Base-by-base conservation (phyloP, 2,113 vertebrate species). In the Heterochromis multidens region DNA sequence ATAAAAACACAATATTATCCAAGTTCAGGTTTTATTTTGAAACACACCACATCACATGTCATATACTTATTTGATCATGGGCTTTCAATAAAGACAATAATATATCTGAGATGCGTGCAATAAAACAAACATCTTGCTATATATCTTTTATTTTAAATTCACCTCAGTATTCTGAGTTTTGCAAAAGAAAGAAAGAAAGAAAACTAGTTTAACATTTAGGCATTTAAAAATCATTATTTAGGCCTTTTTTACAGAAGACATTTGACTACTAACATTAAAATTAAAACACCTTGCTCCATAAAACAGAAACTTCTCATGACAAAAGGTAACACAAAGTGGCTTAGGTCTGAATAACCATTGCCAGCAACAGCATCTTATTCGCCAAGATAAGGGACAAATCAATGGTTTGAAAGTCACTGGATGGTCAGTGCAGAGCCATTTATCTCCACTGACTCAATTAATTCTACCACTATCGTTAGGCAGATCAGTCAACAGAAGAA, bases 361-460 rank as follows among this genome's bases (percentile, higher is more conserved):
- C 72, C 60, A 62, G 59, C 81, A 85, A 70, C 57, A 52, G 65
- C 84, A 67, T 90, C 89, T 85, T 85, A 88, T 90, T 80, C 85
- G 77, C 80, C 76, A 37, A 89, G 90, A 92, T 92, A 89, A 91
- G 87, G 54, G 77, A 84, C 78, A 76, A 87, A 92, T 92, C 93
- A 86, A 92, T 93, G 86, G 72, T 84, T 82, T 77, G 79, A 91
- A 92, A 91, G 83, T 89, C 83, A 85, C 83, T 85, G 61, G 86
- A 83, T 84, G 86, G 90, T 88, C 87, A 84, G 70, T 49, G 87
- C 82, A 58, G 49, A 59, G 80, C 70, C 86, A 88, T 92, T 92
- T 80, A 90, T 94, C 91, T 87, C 87, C 58, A 74, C 83, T 86
- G 83, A 92, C 89, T 87, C 81, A 86, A 83, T 93, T 91, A 82